Conservation (phyloP, 2,797 vertebrate genomes). For the Silurus aristotelis region DNA sequence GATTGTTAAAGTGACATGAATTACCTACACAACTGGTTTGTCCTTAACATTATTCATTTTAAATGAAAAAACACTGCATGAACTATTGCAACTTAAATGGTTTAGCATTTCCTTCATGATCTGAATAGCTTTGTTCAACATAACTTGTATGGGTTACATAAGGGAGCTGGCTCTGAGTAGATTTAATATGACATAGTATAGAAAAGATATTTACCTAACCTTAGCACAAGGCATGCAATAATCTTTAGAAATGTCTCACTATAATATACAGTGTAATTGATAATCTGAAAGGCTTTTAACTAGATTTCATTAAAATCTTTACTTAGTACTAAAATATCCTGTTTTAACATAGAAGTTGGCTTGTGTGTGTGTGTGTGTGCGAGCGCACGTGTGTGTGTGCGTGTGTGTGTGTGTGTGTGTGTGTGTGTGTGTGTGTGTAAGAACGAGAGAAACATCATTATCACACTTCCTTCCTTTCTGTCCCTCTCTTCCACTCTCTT, state of each 20-base stretch:
- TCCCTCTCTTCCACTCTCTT: conserved; percentile 68
- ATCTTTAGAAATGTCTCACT: neutral
- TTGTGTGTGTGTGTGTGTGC: conserved; percentile 43
- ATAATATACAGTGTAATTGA: neutral
- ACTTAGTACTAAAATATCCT: neutral
- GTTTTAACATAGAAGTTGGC: neutral
- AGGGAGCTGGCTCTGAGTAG: too few species aligned
- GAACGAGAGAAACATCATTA: conserved; percentile 65
- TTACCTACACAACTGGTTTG: neutral
- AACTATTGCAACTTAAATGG: neutral
- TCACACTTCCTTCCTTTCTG: conserved; percentile 68
- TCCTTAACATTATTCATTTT: neutral
- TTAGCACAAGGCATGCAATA: neutral
- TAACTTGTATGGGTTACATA: neutral
- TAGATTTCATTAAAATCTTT: neutral
- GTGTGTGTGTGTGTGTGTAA: conserved; percentile 41
- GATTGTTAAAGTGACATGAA: neutral
- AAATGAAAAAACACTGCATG: neutral
- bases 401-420: conserved; percentile 39
- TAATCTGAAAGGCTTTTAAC: neutral
- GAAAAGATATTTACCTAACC: neutral
- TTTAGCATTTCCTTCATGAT: neutral
- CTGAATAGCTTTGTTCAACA: neutral
- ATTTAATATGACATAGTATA: neutral
- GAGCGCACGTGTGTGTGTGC: conserved; percentile 50